These are phyloP conservation scores for Lepidostoma basale DNA, from an alignment of 1,140 invertebrate genomes.

Conservation along the genomic window DNA sequence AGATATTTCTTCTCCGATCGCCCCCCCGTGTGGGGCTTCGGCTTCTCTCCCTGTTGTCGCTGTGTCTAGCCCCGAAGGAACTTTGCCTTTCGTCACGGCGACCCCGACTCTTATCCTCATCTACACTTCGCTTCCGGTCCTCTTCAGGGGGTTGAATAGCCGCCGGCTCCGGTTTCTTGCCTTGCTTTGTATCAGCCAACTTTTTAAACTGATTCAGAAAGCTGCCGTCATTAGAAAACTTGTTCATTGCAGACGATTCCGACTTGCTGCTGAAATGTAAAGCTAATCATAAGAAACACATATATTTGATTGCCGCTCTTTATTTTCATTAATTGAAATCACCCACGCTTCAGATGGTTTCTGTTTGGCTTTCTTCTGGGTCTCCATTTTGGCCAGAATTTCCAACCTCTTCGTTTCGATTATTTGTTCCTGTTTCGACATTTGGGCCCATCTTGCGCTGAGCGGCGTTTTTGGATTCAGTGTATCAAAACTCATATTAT, in stretches of 20 bases:
- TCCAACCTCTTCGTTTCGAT: conserved; percentile 77
- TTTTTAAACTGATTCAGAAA: conserved; percentile 78
- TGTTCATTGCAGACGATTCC: conserved; percentile 55
- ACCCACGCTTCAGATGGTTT: conserved; percentile 18
- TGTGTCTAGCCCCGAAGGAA: not conserved
- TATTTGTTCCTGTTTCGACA: conserved; percentile 80
- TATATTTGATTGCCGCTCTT: not conserved
- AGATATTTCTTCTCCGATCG: not conserved
- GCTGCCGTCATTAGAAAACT: conserved; percentile 82
- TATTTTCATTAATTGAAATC: not conserved
- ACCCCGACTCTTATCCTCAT: not conserved
- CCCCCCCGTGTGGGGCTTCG: conserved; percentile 1
- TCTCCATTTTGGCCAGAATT: conserved; percentile 55
- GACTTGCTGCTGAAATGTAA: conserved; percentile 14
- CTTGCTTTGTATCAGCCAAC: conserved; percentile 18
- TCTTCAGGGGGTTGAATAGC: not conserved
- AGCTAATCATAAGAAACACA: not conserved
- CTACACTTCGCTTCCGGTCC: not conserved
- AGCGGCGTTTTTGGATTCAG: conserved; percentile 50
- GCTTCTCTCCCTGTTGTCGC: conserved; percentile 13
- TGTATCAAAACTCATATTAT: conserved; percentile 33
- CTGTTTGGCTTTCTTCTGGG: conserved; percentile 48
- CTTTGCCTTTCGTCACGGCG: conserved; percentile 6
- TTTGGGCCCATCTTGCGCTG: conserved; percentile 69
- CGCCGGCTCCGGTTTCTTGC: not conserved